A percentile compares a stretch with the other conserved stretches of the same genome.
These are phyloP conservation scores for Otus sunia DNA, from an alignment of 2,113 vertebrate genomes.

Conservation along the genomic window DNA sequence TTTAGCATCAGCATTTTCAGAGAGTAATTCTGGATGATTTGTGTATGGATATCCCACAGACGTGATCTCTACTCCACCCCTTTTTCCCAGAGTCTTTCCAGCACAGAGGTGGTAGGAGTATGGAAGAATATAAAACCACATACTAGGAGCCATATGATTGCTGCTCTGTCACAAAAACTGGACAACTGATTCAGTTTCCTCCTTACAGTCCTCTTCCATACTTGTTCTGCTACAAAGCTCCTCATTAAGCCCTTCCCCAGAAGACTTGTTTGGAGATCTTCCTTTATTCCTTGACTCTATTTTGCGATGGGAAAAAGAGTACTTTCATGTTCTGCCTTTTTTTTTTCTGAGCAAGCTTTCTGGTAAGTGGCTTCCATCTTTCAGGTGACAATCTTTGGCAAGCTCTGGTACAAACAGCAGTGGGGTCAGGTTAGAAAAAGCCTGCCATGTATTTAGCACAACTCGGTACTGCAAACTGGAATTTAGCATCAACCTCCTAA, in stretches of 20 bases:
- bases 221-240: neutral
- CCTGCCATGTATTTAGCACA: neutral
- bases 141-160: neutral
- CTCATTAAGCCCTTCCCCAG: neutral
- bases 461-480: no score
- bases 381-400: neutral
- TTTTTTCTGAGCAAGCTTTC: neutral
- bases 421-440: neutral
- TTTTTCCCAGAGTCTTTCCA: neutral
- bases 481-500: neutral
- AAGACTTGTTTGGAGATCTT: neutral
- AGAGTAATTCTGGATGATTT: neutral
- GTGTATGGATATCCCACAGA: neutral
- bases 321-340: neutral
- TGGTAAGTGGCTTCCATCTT: neutral
- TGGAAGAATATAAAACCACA: neutral
- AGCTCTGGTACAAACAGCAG: neutral
- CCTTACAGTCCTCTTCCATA: neutral
- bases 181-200: neutral
- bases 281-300: neutral
- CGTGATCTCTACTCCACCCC: neutral
- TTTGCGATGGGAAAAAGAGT: neutral
- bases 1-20: neutral
- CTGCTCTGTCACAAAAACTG: neutral
- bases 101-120: neutral